Conservation (phyloP, 2,113 vertebrate species). For the Pseudonaja textilis region DNA sequence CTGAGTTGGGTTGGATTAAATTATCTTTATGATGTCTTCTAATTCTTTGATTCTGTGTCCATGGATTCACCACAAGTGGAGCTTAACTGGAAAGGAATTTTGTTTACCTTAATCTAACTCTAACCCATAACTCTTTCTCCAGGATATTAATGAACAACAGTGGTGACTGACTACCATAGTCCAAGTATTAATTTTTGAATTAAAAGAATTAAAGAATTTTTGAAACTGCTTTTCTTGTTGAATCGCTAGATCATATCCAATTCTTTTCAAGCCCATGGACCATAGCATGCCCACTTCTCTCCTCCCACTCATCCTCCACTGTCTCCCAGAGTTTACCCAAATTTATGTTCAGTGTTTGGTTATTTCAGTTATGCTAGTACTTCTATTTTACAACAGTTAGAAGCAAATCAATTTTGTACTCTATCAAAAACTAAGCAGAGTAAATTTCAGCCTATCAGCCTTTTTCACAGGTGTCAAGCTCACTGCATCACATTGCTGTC, state of each 20-base stretch:
- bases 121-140: background rate
- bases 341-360: background rate
- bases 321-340: background rate
- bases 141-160: background rate
- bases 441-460: too few relatives aligned
- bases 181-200: background rate
- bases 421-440: too few relatives aligned
- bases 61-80: background rate
- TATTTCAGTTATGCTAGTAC: background rate
- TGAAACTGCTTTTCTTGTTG: background rate
- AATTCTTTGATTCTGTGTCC: background rate
- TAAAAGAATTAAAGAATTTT: too few relatives aligned
- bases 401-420: background rate
- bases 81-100: background rate
- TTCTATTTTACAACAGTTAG: background rate
- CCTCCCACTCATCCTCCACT: background rate
- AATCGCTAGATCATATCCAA: background rate
- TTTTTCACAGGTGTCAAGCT: too few relatives aligned
- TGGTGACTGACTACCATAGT: background rate
- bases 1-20: background rate
- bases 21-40: background rate
- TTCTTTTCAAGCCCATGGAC: background rate
- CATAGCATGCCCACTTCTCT: too few relatives aligned
- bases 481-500: too few relatives aligned
- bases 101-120: background rate